Percentiles rank a stretch among this genome's conserved stretches.
phyloP scores from a whole-genome alignment of 2,113 vertebrate species.

The Phrynosoma platyrhinos region DNA sequence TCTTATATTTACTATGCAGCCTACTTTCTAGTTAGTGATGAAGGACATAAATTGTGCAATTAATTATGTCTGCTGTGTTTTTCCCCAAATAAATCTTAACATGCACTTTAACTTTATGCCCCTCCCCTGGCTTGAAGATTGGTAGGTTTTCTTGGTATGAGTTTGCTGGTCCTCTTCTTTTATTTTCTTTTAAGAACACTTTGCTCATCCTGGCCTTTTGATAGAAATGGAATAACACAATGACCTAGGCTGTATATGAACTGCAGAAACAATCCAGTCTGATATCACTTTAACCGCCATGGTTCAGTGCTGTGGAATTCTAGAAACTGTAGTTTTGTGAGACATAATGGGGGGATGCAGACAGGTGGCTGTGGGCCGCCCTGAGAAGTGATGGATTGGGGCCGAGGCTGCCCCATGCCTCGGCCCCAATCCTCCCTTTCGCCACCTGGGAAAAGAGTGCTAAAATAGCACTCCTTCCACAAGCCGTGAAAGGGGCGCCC shows the following conservation, averaged over 20 bases:
- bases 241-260: background rate
- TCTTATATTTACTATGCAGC: background rate
- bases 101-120: background rate
- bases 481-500: too few species aligned
- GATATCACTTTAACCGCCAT: too few species aligned
- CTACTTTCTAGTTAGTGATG: conserved; percentile 4
- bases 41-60: background rate
- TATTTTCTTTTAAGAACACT: background rate
- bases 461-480: too few species aligned
- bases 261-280: too few species aligned
- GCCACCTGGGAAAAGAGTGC: too few species aligned
- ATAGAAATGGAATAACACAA: background rate
- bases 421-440: too few species aligned
- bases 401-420: too few species aligned
- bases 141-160: background rate
- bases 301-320: too few species aligned
- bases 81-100: background rate
- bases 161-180: background rate
- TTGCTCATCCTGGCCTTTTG: background rate
- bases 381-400: too few species aligned
- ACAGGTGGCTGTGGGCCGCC: too few species aligned
- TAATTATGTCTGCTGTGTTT: background rate
- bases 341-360: too few species aligned
- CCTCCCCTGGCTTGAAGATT: background rate
- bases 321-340: too few species aligned